These are phyloP conservation scores for Siphonodentalium dalli DNA, from an alignment of 2,888 invertebrate species.

Conservation along the genomic window DNA sequence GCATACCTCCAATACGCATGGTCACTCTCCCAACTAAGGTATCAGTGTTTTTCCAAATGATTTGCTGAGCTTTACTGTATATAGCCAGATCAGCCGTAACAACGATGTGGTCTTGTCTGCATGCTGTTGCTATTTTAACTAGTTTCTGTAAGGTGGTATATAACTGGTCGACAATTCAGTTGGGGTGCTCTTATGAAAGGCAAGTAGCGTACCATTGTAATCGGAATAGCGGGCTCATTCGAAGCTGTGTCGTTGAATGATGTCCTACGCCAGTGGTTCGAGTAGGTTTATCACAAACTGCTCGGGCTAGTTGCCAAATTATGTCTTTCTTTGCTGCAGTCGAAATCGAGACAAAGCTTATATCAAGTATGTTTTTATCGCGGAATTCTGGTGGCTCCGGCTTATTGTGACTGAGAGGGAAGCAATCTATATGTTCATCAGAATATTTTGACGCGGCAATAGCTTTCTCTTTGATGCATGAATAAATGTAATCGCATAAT, in stretches of 20 bases:
- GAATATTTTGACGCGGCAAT: constrained; percentile 3
- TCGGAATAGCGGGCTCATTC: not conserved
- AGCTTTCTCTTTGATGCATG: constrained; percentile 10
- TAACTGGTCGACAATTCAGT: too few species aligned
- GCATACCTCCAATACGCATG: constrained; percentile 5
- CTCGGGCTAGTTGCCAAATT: constrained; percentile 2
- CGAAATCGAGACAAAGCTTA: not conserved
- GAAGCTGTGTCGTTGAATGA: constrained; percentile 7
- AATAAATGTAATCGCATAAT: constrained; percentile 1
- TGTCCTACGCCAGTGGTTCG: constrained; percentile 6
- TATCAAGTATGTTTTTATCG: constrained; percentile 1
- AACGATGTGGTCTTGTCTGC: constrained; percentile 10
- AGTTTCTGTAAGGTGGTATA: not conserved
- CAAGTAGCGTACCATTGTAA: constrained; percentile 1
- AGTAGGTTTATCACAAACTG: not conserved
- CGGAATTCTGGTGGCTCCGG: constrained; percentile 7
- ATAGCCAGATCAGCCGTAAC: constrained; percentile 17
- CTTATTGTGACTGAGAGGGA: constrained; percentile 3
- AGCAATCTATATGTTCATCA: not conserved
- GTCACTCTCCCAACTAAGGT: constrained; percentile 1
- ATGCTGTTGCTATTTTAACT: not conserved
- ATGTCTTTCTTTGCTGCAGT: not conserved
- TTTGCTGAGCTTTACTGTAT: constrained; percentile 9
- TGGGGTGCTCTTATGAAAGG: constrained; percentile 10
- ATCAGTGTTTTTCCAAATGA: constrained; percentile 1